Percentiles rank a stretch among this genome's conserved stretches.
Evolutionary conservation across 1,140 invertebrate genomes (phyloP).

Genomic region (Augochlora pura): DNA sequence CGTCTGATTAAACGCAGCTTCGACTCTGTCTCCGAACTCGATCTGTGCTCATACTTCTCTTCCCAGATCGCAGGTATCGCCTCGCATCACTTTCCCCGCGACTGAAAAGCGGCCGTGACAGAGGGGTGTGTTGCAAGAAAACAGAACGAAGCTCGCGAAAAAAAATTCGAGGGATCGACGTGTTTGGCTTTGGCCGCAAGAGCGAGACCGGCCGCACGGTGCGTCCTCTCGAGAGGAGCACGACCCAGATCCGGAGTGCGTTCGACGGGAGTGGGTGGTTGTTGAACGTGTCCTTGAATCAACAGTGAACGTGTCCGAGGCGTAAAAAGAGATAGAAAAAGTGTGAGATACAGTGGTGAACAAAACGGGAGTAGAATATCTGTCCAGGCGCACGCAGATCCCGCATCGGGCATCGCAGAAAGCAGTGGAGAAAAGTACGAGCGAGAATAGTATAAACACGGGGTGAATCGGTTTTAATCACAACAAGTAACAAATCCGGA

Average conservation of each 20-base stretch:
- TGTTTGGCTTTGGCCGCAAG: neutral
- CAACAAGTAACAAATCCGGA: neutral
- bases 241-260: constrained; percentile 23
- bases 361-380: constrained; percentile 11
- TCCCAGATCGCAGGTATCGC: neutral
- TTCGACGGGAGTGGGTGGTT: constrained; percentile 18
- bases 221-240: constrained; percentile 11
- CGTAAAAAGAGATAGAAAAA: constrained; percentile 26
- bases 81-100: no score
- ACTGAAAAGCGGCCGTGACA: neutral
- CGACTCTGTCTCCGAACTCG: neutral
- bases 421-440: constrained; percentile 23
- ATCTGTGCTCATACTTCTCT: no score
- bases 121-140: neutral
- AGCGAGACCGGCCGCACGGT: neutral
- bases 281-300: constrained; percentile 29
- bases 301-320: constrained; percentile 42
- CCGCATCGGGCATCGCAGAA: constrained; percentile 45
- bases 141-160: neutral
- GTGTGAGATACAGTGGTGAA: constrained; percentile 30
- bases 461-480: neutral
- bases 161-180: neutral
- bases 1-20: neutral
- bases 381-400: constrained; percentile 37
- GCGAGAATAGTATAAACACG: neutral